These are phyloP conservation scores for Ips nitidus DNA, from an alignment of 1,140 invertebrate species.

Conservation along the genomic window DNA sequence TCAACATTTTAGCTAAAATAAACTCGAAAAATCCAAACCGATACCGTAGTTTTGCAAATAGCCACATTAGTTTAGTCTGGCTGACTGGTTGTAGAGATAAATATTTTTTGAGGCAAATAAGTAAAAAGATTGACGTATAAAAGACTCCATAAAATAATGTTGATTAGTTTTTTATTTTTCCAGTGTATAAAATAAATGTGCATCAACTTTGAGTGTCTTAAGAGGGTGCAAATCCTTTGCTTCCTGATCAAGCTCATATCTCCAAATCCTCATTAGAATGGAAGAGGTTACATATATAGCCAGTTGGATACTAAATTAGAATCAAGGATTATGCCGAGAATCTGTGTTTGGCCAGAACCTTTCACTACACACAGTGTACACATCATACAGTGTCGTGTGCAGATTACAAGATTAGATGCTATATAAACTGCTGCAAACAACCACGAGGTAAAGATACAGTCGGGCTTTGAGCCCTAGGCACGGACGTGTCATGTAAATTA, in stretches of 20 bases:
- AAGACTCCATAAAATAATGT: constrained; percentile 1
- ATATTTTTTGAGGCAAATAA: constrained; percentile 6
- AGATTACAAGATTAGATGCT: constrained; percentile 32
- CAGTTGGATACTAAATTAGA: constrained; percentile 19
- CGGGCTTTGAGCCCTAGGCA: neutral
- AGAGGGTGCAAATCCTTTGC: neutral
- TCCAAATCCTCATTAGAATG: constrained; percentile 18
- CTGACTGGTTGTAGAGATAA: neutral
- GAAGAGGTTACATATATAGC: neutral
- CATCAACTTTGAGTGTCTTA: too few species aligned
- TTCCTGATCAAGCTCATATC: neutral
- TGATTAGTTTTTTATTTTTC: neutral
- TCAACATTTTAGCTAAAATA: too few species aligned
- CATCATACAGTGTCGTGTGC: constrained; percentile 19
- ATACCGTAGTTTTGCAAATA: too few species aligned
- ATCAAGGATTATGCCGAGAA: constrained; percentile 13
- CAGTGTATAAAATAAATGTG: neutral
- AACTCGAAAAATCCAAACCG: too few species aligned
- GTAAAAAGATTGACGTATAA: constrained; percentile 10
- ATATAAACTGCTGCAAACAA: constrained; percentile 27
- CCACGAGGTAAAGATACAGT: constrained; percentile 19
- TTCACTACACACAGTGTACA: constrained; percentile 1
- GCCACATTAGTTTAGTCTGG: neutral
- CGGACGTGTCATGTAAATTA: too few species aligned
- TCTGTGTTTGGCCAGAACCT: constrained; percentile 25